Evolutionary conservation across 2,797 vertebrate species (phyloP).

Genomic region (Morelia viridis): DNA sequence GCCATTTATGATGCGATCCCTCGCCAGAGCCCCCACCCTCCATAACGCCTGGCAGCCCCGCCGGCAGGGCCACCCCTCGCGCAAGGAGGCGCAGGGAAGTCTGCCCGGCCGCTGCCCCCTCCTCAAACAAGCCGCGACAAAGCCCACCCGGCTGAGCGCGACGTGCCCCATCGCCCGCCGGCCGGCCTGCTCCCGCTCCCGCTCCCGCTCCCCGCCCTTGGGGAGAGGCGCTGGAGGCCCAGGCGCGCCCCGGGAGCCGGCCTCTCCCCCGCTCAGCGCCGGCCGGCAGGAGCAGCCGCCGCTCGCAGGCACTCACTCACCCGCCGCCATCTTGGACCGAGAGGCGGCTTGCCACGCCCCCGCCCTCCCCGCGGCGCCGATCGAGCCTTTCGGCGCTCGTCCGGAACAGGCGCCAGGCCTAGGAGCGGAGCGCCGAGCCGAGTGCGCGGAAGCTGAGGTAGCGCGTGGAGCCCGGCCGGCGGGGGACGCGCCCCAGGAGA

Average conservation of each 20-base stretch:
- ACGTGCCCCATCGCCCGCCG: neutral
- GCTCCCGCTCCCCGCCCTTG: too few species aligned
- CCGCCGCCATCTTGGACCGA: slow-evolving; percentile 9
- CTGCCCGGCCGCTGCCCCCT: neutral
- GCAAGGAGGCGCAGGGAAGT: too few species aligned
- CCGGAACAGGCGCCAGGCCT: neutral
- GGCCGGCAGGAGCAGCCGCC: neutral
- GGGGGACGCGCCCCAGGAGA: too few species aligned
- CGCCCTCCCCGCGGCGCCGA: neutral
- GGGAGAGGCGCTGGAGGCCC: neutral
- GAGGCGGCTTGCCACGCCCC: neutral
- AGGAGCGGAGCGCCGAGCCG: neutral
- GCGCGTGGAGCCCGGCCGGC: neutral
- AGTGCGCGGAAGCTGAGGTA: neutral
- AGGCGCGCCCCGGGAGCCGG: neutral
- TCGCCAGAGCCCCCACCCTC: neutral
- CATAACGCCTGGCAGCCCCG: too few species aligned
- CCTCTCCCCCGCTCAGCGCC: neutral
- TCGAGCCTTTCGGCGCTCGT: neutral
- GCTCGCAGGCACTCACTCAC: neutral
- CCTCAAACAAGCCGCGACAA: neutral
- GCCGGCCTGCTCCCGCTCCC: neutral
- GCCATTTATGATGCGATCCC: neutral
- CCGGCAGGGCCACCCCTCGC: neutral
- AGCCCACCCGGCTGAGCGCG: neutral